Base-by-base conservation (phyloP, 1,140 invertebrate genomes). In the Drosophila ercepeae region DNA sequence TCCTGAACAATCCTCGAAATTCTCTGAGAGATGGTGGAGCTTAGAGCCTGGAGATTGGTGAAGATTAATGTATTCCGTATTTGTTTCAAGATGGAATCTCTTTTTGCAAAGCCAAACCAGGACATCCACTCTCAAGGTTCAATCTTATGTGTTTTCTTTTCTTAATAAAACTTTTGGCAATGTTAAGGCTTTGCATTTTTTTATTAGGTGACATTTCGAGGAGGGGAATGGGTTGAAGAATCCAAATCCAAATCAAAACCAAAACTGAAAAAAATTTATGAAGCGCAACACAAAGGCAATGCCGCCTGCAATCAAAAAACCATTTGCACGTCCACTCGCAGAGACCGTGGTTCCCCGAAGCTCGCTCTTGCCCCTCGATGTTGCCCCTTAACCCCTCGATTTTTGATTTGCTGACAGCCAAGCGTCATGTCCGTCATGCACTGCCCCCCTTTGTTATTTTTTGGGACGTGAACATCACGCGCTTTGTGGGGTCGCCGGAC, bases 241-340 rank as follows among this genome's bases (percentile, higher is more conserved):
- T 67, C 67, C 77, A 68, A 73, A 78, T 78, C 77, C 5, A 39
- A 58, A n/a, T n/a, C n/a, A n/a, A 73, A 68, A 58, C 42, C 42
- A 8, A 11, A 29, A 3, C 29, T 3, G 11, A 32, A 29, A 29
- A 49, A 27, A 34, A 52, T 27, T 49, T 25, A 42, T 39, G 46
- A 59, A 61, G 29, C 27, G 23, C 29, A 42, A 42, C 59, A 67
- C 73, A 48, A 64, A 70, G 50, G 42, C 57, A 16, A 11, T n/a
- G 65, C 81, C 73, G 81, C 63, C 63, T 60, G 82, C 77, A 86
- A 86, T 86, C 76, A 81, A 86, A 84, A 86, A 67, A 36, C 82
- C 73, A 84, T 84, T 84, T 79, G 79, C 81, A 86, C 77, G 81
- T 84, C 65, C 55, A 68, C 27, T 57, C 52, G 57, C 63, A 63